phyloP scores from a whole-genome alignment of 92 coral and sea anemone species.

The Epizoanthus ramosus region DNA sequence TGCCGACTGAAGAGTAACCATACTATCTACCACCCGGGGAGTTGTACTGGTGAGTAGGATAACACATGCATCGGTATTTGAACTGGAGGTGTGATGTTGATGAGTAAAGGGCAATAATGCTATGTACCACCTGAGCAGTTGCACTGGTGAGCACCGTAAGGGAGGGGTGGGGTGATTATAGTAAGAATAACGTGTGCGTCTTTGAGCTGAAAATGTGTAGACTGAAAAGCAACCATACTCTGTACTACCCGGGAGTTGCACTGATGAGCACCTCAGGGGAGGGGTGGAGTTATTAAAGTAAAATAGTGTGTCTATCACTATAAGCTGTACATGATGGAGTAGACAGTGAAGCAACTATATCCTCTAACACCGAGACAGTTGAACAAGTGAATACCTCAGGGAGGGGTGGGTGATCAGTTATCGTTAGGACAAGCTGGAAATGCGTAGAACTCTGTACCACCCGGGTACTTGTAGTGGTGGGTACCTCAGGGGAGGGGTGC shows the following conservation, averaged over 20 bases:
- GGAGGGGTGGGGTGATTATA: too few relatives aligned
- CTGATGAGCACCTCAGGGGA: too few relatives aligned
- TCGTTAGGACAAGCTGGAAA: neutral
- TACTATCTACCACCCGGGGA: slow-evolving; percentile 39
- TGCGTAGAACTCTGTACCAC: neutral
- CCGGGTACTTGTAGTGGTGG: slow-evolving; percentile 62
- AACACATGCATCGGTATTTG: too few relatives aligned
- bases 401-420: neutral
- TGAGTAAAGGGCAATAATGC: too few relatives aligned
- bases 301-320: slow-evolving; percentile 52
- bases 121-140: slow-evolving; percentile 26
- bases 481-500: neutral
- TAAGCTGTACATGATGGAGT: slow-evolving; percentile 46
- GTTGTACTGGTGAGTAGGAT: too few relatives aligned
- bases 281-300: too few relatives aligned
- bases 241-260: slow-evolving; percentile 28
- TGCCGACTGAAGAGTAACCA: slow-evolving; percentile 45
- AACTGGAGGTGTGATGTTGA: too few relatives aligned
- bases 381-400: too few relatives aligned
- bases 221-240: slow-evolving; percentile 36
- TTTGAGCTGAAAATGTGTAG: slow-evolving; percentile 60
- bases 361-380: neutral
- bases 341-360: neutral
- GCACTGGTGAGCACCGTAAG: too few relatives aligned
- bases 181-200: slow-evolving; percentile 37